Conservation (phyloP, 2,113 vertebrate species). For the Notechis scutatus region DNA sequence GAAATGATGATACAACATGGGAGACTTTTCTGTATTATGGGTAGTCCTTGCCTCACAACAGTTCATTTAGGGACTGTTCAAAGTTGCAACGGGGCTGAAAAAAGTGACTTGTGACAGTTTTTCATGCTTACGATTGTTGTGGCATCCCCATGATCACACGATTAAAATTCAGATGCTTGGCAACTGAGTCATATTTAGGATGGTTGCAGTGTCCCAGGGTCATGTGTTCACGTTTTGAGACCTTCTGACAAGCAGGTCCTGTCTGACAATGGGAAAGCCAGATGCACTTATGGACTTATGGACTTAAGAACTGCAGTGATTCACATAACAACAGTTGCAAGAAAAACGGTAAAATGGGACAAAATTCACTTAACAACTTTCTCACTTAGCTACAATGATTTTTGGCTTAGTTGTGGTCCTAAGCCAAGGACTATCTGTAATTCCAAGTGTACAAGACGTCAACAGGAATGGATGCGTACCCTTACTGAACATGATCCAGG, state of each 20-base stretch:
- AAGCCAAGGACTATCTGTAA: not conserved
- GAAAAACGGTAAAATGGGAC: not conserved
- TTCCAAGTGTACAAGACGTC: not conserved
- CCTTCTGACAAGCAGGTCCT: not conserved
- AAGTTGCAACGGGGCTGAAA: not conserved
- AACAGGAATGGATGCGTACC: not conserved
- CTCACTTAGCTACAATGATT: not conserved
- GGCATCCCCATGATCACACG: not conserved
- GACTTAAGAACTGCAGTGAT: not conserved
- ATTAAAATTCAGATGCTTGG: not conserved
- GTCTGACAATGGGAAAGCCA: not conserved
- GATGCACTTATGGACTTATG: not conserved
- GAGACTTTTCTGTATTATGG: not conserved
- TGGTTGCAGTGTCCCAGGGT: not conserved
- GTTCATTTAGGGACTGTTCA: not conserved
- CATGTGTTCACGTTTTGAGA: not conserved
- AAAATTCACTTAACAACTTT: not conserved
- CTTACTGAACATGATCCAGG: not conserved
- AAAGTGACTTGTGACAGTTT: not conserved
- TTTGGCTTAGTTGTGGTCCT: not conserved
- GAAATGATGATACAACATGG: not conserved
- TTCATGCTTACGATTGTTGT: not conserved
- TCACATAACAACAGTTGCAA: not conserved
- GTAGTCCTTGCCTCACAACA: not conserved
- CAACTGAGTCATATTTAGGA: not conserved